Base-by-base conservation (phyloP, 2,888 invertebrate species). In the Quadroppia sp. region DNA sequence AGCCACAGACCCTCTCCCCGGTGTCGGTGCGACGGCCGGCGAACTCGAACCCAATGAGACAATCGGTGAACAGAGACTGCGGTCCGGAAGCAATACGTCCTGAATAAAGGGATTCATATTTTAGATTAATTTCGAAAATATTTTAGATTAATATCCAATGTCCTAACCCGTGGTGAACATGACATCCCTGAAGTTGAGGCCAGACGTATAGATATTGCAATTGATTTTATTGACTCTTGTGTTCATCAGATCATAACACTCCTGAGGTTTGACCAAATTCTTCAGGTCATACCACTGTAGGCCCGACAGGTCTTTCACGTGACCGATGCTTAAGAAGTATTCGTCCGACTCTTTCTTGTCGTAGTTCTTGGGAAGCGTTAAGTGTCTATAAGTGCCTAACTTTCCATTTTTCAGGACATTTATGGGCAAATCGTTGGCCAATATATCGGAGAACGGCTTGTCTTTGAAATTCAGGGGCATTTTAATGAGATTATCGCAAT, bases 21-120 rank as follows among this genome's bases (percentile, higher is more conserved):
- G 82, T 80, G 0, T 86, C 83, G 80, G 90, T 87, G 23, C 90
- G 87, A 30, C 77, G 74, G 0, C 96, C 96, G 76, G 94, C 88
- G 83, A 95, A 96, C 83, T 97, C 96, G 80, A 95, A 85, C 56
- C 96, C 96, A 74, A 96, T 86, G 78, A 97, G 90, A 83, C 96
- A 96, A 79, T 98, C 97, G 85, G 91, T 87, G 61, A 81, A 81
- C 32, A 72, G 25, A 13, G 25, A 23, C 28, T 48, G 15, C 3
- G 48, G 36, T 15, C 48, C 42, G n/a, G 45, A 23, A 6, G 40
- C 25, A 15, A 67, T 72, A 4, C 59, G 94, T 71, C 11, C 96
- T n/a, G n/a, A n/a, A n/a, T 67, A 42, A 40, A n/a, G 11, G 13
- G 20, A 36, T 36, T 7, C 36, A 36, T 7, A 36, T 20, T 25